phyloP scores from a whole-genome alignment of 2,797 vertebrate genomes.

The Serranus cabrilla region DNA sequence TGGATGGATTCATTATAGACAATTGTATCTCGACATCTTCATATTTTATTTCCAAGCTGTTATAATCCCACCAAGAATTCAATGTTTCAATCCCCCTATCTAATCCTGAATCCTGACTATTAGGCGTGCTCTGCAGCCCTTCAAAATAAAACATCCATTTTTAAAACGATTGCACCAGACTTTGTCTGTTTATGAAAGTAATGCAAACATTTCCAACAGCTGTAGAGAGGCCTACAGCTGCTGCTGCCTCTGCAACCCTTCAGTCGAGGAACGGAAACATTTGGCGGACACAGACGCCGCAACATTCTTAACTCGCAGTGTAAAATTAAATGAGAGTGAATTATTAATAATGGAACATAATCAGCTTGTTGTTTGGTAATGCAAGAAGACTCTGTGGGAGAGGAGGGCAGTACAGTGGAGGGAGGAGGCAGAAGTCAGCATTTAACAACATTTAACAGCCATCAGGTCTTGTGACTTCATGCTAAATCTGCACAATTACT shows the following conservation, averaged over 20 bases:
- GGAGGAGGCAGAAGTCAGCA: neutral
- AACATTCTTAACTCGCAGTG: constrained; percentile 56
- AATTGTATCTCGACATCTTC: neutral
- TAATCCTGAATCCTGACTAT: neutral
- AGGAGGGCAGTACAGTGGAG: constrained; percentile 11
- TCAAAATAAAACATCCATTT: neutral
- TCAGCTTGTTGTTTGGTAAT: constrained; percentile 69
- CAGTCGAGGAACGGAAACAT: constrained; percentile 48
- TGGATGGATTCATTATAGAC: neutral
- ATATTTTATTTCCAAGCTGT: neutral
- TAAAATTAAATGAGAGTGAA: constrained; percentile 82
- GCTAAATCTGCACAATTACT: constrained; percentile 3
- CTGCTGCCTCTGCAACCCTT: constrained; percentile 18
- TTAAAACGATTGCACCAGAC: neutral
- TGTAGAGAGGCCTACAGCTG: constrained; percentile 27
- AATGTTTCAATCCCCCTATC: neutral
- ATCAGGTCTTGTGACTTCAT: neutral
- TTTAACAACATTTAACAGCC: constrained; percentile 4
- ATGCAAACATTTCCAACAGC: constrained; percentile 13
- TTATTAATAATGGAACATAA: constrained; percentile 86
- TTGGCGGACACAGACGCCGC: constrained; percentile 27
- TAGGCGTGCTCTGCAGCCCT: neutral
- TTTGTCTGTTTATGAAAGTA: neutral
- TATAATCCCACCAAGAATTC: neutral
- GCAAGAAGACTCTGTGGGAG: constrained; percentile 50